Base-by-base conservation (phyloP, 2,797 vertebrate genomes). In the Megaceryle alcyon region DNA sequence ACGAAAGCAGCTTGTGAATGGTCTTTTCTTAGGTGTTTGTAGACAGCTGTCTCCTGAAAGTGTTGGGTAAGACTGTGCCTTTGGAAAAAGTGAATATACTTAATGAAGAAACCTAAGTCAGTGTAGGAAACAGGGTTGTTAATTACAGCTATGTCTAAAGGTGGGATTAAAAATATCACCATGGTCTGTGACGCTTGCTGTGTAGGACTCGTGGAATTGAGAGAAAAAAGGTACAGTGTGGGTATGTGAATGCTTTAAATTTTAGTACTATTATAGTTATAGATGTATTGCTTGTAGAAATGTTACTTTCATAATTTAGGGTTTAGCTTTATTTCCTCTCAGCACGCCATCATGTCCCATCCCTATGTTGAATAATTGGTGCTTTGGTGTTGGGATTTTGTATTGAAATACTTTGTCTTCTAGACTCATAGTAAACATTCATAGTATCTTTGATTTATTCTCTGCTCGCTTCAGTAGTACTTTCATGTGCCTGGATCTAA, bases 371-470 rank as follows among this genome's bases (percentile, higher is more conserved):
- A 81, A 10, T 90, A 90, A 88, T 77, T 80, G 51, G 43, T 80
- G 43, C 64, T 86, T 91, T 35, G 72, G 64, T 83, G 26, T 35
- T 51, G 56, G 82, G 71, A 12, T 91, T 94, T 77, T 92, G 29
- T 66, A 64, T 83, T 88, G 61, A 64, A 81, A 61, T 83, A 78
- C 81, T 93, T 80, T 86, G 73, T 86, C 80, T 93, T 95, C 83
- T 77, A 86, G 88, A 37, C 88, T 90, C 10, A 6, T 41, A 91
- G 79, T 82, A 76, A 92, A 83, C 86, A 49, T 16, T 75, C 82
- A 61, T 88, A 90, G 71, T 81, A 78, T 92, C 77, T 93, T 90
- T 96, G 93, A 87, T 94, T 95, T 95, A 66, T 75, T 7, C 80
- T 80, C 56, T 68, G n/a, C 53, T 92, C 76, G 17, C 90, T 94